Base-by-base conservation (phyloP, 2,888 invertebrate species). In the Encarsia formosa region DNA sequence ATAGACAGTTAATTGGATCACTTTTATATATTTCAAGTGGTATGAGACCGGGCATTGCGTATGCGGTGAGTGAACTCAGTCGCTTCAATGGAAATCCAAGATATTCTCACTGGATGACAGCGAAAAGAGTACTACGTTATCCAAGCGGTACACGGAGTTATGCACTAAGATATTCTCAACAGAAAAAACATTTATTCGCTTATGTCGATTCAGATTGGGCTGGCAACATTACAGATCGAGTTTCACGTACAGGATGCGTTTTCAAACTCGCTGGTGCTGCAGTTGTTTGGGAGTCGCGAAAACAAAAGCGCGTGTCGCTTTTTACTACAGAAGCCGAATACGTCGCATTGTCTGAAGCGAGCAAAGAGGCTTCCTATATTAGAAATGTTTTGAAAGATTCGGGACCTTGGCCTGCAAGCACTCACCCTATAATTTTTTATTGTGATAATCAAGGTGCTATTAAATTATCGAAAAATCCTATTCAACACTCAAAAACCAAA, bases 91-190 rank as follows among this genome's bases (percentile, higher is more conserved):
- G 47, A 9, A 35, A 24, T 23, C 26, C 19, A n/a, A 35, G 32
- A 2, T 6, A 41, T 3, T 19, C 19, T n/a, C 50, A 50, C 22
- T 53, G 53, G 47, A 38, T 11, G 6, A 26, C 38, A 23, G 52
- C 50, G 5, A 51, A 54, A 16, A 20, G 45, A 16, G 43, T 54
- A 13, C 16, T 49, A 9, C 23, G 46, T 2, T 54, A 54, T 26
- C 31, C 45, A 3, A 45, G 35, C 9, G 35, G 45, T 11, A 54
- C 54, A 3, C 4, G 6, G 1, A 18, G 42, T 26, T 26, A 57
- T 11, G 59, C 63, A 15, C 44, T 70, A 3, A 18, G 23, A 4
- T 69, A 57, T 53, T 35, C 32, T 5, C 39, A 31, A 19, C 15
- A 20, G 3, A 20, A 24, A 4, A 41, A 46, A 8, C 16, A 32